These are phyloP conservation scores for Crotalus viridis DNA, from an alignment of 2,113 vertebrate genomes.

Conservation along the genomic window DNA sequence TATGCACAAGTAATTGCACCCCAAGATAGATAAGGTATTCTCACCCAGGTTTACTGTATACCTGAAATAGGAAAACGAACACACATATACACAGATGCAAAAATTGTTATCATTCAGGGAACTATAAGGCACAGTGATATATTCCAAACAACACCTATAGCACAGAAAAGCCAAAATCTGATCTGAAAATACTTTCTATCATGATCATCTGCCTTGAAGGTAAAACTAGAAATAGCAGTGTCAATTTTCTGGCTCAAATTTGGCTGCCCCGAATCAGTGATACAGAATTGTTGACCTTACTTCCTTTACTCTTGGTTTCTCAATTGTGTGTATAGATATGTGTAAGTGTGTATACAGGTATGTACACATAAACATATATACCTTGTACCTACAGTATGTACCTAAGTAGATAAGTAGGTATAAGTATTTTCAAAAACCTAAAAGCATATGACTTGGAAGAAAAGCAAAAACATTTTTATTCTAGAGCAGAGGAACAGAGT, in stretches of 20 bases:
- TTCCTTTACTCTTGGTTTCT: not conserved
- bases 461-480: not conserved
- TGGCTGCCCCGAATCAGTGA: not conserved
- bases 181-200: not conserved
- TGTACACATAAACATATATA: not conserved
- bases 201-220: not conserved
- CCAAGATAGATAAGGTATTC: slow-evolving; percentile 64
- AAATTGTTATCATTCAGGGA: slow-evolving; percentile 10
- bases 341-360: not conserved
- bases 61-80: slow-evolving; percentile 65
- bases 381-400: not conserved
- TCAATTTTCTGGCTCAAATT: not conserved
- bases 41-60: slow-evolving; percentile 79
- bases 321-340: not conserved
- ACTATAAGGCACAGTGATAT: not conserved
- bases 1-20: slow-evolving; percentile 79
- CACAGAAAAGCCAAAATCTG: not conserved
- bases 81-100: not conserved
- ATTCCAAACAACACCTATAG: not conserved
- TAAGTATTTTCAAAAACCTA: not conserved
- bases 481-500: not conserved
- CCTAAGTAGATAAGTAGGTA: not conserved
- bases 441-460: not conserved
- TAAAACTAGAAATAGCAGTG: not conserved
- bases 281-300: not conserved